Percentiles rank a stretch among this genome's conserved stretches.
phyloP scores from a whole-genome alignment of 2,113 vertebrate genomes.

The Sylvia atricapilla region DNA sequence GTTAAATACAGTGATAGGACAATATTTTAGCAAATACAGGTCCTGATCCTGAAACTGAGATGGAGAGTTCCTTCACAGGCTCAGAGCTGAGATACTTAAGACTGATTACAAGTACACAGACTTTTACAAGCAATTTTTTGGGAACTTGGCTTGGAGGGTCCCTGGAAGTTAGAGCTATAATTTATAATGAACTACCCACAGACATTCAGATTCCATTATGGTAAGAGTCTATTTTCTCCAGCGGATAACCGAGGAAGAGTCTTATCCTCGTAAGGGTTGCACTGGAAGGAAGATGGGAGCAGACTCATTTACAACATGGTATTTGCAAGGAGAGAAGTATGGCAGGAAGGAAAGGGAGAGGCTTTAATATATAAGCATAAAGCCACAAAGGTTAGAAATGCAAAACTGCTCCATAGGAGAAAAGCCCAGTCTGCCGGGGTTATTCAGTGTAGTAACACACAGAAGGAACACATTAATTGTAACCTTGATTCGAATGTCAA shows the following conservation, averaged over 20 bases:
- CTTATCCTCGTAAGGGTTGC: neutral
- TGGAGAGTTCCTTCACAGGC: neutral
- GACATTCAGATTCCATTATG: neutral
- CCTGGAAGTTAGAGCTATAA: neutral
- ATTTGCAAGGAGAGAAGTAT: neutral
- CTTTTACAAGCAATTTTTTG: neutral
- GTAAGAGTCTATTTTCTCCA: neutral
- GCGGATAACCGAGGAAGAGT: neutral
- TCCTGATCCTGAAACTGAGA: neutral
- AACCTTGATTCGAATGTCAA: neutral
- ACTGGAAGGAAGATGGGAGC: neutral
- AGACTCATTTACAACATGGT: neutral
- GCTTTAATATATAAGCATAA: neutral
- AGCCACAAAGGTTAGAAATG: neutral
- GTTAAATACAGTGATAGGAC: neutral
- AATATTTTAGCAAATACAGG: neutral
- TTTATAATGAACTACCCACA: neutral
- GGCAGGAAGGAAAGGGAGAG: slow-evolving; percentile 48
- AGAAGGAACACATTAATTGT: neutral
- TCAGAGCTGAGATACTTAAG: neutral
- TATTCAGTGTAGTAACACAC: neutral
- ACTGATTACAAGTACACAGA: neutral
- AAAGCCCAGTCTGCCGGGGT: neutral
- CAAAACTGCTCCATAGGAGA: neutral
- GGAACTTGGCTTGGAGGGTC: neutral